phyloP scores from a whole-genome alignment of 2,888 invertebrate species.

The Stenurella melanura region DNA sequence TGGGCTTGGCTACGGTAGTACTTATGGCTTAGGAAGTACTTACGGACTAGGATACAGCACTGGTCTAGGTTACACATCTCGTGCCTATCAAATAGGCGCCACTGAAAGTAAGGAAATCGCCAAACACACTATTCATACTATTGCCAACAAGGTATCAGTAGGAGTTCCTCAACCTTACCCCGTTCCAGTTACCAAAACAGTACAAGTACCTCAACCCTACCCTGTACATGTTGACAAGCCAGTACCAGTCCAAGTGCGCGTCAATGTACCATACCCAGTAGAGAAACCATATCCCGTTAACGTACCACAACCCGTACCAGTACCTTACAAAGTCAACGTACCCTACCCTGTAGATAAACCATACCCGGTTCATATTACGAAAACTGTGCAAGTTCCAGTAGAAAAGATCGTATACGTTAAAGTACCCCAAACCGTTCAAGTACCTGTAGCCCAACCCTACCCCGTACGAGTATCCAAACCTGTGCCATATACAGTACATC shows the following conservation, averaged over 20 bases:
- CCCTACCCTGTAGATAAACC: slow-evolving; percentile 65
- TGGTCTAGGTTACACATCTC: slow-evolving; percentile 15
- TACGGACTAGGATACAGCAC: slow-evolving; percentile 31
- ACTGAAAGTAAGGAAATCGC: slow-evolving; percentile 47
- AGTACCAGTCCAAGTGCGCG: slow-evolving; percentile 58
- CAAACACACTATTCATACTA: slow-evolving; percentile 58
- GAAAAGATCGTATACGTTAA: slow-evolving; percentile 62
- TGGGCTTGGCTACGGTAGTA: slow-evolving; percentile 17
- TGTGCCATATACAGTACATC: slow-evolving; percentile 59
- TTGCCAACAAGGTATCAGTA: slow-evolving; percentile 64
- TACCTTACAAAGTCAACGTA: slow-evolving; percentile 56
- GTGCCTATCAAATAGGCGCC: slow-evolving; percentile 5
- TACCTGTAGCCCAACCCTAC: slow-evolving; percentile 61
- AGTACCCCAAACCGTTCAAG: slow-evolving; percentile 61
- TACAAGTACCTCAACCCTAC: slow-evolving; percentile 67
- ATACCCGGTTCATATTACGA: slow-evolving; percentile 62
- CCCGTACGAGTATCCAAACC: slow-evolving; percentile 55
- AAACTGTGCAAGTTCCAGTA: slow-evolving; percentile 60
- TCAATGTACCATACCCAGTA: slow-evolving; percentile 62
- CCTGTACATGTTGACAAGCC: slow-evolving; percentile 62
- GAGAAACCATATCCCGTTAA: slow-evolving; percentile 66
- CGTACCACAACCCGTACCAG: slow-evolving; percentile 63
- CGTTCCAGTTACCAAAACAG: slow-evolving; percentile 63
- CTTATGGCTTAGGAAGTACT: slow-evolving; percentile 16
- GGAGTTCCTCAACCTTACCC: slow-evolving; percentile 68